These are phyloP conservation scores for Microctonus aethiopoides DNA, from an alignment of 2,888 invertebrate species.

Conservation along the genomic window DNA sequence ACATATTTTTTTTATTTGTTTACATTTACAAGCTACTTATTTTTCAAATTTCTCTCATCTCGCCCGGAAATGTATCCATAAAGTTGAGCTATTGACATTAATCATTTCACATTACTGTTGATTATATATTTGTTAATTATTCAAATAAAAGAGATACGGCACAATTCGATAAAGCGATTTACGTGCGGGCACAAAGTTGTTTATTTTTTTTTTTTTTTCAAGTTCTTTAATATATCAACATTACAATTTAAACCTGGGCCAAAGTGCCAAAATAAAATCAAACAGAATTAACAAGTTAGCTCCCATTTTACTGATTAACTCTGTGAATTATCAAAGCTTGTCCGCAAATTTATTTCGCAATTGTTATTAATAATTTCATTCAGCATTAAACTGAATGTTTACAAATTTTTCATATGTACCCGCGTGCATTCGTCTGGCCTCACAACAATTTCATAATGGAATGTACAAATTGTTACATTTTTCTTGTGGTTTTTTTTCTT, in stretches of 20 bases:
- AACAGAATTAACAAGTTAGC: slow-evolving; percentile 44
- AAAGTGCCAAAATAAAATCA: slow-evolving; percentile 9
- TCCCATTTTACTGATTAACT: slow-evolving; percentile 41
- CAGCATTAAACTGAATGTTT: not conserved
- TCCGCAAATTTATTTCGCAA: not conserved
- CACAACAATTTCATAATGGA: slow-evolving; percentile 78
- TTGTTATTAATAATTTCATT: not conserved
- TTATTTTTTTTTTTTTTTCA: not conserved
- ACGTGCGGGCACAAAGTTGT: slow-evolving; percentile 26
- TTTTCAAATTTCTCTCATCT: slow-evolving; percentile 16
- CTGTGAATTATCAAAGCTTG: slow-evolving; percentile 33
- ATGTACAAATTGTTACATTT: slow-evolving; percentile 79
- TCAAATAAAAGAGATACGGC: slow-evolving; percentile 43
- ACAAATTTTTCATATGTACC: slow-evolving; percentile 25
- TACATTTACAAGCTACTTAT: not conserved
- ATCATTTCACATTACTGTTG: slow-evolving; percentile 7
- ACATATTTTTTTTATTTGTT: not conserved
- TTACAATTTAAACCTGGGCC: not conserved
- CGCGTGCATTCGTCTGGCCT: slow-evolving; percentile 49
- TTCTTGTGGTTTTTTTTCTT: slow-evolving; percentile 57
- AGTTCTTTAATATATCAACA: not conserved
- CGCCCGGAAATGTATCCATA: slow-evolving; percentile 52
- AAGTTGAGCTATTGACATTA: slow-evolving; percentile 50
- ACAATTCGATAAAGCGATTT: slow-evolving; percentile 43
- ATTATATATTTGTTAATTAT: slow-evolving; percentile 24